Conservation (phyloP, 2,888 invertebrate species). For the Panopea generosa region DNA sequence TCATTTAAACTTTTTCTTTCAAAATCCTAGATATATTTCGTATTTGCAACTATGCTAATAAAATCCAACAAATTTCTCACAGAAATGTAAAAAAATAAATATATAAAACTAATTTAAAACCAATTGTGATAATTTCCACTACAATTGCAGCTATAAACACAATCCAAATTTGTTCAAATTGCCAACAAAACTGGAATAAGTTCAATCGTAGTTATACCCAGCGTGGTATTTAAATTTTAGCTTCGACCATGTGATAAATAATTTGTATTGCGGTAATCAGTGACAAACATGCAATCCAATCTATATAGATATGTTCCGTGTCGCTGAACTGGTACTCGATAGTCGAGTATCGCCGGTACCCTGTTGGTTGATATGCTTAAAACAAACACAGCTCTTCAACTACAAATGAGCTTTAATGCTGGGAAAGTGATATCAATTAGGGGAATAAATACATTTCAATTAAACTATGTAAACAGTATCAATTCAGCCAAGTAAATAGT, state of each 20-base stretch:
- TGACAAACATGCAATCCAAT: conserved; percentile 30
- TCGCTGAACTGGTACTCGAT: too few species aligned
- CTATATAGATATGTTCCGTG: neutral
- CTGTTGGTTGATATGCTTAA: too few species aligned
- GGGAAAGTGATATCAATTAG: too few species aligned
- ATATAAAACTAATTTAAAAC: neutral
- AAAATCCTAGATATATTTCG: too few species aligned
- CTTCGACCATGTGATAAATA: conserved; percentile 45
- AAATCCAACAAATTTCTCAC: neutral
- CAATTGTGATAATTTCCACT: neutral
- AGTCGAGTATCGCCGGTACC: too few species aligned
- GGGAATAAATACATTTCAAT: too few species aligned
- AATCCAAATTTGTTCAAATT: neutral
- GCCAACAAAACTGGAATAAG: neutral
- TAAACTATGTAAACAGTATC: too few species aligned
- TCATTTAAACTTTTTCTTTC: too few species aligned
- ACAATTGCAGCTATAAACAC: neutral
- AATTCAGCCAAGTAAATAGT: too few species aligned
- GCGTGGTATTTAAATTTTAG: conserved; percentile 31
- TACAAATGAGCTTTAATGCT: too few species aligned
- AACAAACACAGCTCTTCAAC: too few species aligned
- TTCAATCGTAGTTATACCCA: conserved; percentile 23
- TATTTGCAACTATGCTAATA: too few species aligned
- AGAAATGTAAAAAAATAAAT: neutral
- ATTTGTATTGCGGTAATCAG: conserved; percentile 50